A percentile compares a stretch with the other conserved stretches of the same genome.
These are phyloP conservation scores for Asobara japonica DNA, from an alignment of 1,140 invertebrate genomes.

Conservation along the genomic window DNA sequence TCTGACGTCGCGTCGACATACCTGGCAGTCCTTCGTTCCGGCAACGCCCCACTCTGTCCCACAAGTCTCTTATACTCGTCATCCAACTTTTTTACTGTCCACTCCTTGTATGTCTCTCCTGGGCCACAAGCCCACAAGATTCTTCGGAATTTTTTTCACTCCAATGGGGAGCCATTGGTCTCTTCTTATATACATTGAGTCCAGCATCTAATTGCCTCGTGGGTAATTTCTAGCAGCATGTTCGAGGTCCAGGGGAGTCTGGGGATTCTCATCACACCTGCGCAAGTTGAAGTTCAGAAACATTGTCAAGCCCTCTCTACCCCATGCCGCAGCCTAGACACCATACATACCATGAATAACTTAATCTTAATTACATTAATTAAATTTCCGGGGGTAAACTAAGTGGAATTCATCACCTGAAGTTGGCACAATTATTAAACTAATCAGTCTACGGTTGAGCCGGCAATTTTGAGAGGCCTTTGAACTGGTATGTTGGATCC, in stretches of 20 bases:
- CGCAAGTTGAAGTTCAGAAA: slow-evolving; percentile 1
- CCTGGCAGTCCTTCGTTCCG: not conserved
- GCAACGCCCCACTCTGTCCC: not conserved
- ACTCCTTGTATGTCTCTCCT: not conserved
- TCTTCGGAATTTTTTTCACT: not conserved
- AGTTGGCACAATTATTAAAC: slow-evolving; percentile 3
- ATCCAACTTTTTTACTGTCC: slow-evolving; percentile 7
- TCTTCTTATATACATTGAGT: not conserved
- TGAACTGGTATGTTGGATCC: not conserved
- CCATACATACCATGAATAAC: not conserved
- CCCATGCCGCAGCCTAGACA: not conserved
- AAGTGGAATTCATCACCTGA: not conserved
- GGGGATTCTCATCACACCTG: slow-evolving; percentile 10
- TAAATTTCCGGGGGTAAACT: not conserved
- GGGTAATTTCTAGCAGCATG: not conserved
- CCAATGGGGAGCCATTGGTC: not conserved
- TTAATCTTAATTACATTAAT: slow-evolving; percentile 8
- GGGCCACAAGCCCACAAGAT: not conserved
- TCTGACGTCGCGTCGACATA: not conserved
- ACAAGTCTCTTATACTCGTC: not conserved
- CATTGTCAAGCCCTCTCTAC: not conserved
- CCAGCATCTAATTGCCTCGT: slow-evolving; percentile 4
- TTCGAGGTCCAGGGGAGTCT: not conserved
- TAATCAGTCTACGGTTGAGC: not conserved
- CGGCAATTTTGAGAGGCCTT: not conserved